Conservation (phyloP, 2,797 vertebrate genomes). For the Anolis apletophallus region DNA sequence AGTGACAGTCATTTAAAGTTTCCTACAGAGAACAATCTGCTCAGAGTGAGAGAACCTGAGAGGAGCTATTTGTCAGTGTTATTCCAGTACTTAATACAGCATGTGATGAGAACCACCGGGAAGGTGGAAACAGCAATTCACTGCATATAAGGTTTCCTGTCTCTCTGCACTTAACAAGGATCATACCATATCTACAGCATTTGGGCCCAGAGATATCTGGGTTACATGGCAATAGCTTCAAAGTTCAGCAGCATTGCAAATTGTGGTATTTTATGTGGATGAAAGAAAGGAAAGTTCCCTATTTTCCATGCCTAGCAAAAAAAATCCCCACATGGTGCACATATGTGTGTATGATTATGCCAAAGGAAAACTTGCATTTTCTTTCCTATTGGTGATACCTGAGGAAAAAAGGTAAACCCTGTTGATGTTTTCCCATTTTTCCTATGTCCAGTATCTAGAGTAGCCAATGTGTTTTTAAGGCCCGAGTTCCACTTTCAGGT, state of each 20-base stretch:
- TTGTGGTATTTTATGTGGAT: not conserved
- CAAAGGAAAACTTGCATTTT: not conserved
- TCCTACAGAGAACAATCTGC: slow-evolving; percentile 60
- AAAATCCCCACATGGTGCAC: not conserved
- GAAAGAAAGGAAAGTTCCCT: not conserved
- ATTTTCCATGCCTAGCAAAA: not conserved
- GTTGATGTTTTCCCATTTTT: not conserved
- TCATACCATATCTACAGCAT: not conserved
- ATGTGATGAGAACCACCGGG: slow-evolving; percentile 36
- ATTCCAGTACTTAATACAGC: slow-evolving; percentile 56
- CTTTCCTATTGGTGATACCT: not conserved
- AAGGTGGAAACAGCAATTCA: not conserved
- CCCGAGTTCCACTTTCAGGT: too few species aligned
- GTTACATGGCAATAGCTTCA: not conserved
- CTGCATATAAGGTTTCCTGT: not conserved
- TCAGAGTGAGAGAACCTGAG: slow-evolving; percentile 53
- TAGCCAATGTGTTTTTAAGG: too few species aligned
- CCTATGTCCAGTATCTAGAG: not conserved
- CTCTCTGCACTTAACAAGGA: not conserved
- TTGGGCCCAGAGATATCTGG: not conserved
- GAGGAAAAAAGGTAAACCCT: too few species aligned
- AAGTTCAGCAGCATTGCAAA: not conserved
- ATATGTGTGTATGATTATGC: not conserved
- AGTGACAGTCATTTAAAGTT: slow-evolving; percentile 62
- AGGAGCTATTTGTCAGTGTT: slow-evolving; percentile 63